Percentiles rank a stretch among this genome's conserved stretches.
Conservation (phyloP, 2,888 invertebrate genomes). For the Morpho deidamia region DNA sequence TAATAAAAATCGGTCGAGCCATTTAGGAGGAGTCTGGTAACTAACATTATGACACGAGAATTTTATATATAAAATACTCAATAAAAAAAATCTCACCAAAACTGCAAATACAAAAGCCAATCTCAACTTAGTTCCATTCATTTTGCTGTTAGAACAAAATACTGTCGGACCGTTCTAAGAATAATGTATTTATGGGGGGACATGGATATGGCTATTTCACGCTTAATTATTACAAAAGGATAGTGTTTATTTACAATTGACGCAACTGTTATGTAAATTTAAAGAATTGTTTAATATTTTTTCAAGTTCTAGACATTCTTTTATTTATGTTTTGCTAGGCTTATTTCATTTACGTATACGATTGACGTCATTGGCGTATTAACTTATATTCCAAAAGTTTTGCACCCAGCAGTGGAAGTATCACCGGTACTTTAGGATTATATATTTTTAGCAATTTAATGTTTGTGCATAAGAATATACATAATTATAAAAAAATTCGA, state of each 20-base stretch:
- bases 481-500: too few relatives aligned
- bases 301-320: background rate
- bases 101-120: slow-evolving; percentile 4
- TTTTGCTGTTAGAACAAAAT: slow-evolving; percentile 8
- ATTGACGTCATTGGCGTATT: too few relatives aligned
- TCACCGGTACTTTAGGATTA: too few relatives aligned
- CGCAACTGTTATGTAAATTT: slow-evolving; percentile 5
- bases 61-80: background rate
- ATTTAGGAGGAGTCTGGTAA: too few relatives aligned
- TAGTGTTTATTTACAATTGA: slow-evolving; percentile 11
- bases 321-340: background rate
- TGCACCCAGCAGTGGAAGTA: too few relatives aligned
- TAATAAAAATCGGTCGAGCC: too few relatives aligned
- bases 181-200: slow-evolving; percentile 19
- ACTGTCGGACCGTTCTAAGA: slow-evolving; percentile 1
- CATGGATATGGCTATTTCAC: slow-evolving; percentile 24
- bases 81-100: slow-evolving; percentile 13
- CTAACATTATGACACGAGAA: too few relatives aligned
- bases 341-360: background rate
- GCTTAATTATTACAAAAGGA: slow-evolving; percentile 10
- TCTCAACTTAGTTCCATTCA: slow-evolving; percentile 18
- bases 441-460: too few relatives aligned
- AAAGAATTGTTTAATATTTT: background rate
- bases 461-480: too few relatives aligned
- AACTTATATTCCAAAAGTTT: too few relatives aligned